Conservation (phyloP, 1,140 invertebrate species). For the Megathymus violae region DNA sequence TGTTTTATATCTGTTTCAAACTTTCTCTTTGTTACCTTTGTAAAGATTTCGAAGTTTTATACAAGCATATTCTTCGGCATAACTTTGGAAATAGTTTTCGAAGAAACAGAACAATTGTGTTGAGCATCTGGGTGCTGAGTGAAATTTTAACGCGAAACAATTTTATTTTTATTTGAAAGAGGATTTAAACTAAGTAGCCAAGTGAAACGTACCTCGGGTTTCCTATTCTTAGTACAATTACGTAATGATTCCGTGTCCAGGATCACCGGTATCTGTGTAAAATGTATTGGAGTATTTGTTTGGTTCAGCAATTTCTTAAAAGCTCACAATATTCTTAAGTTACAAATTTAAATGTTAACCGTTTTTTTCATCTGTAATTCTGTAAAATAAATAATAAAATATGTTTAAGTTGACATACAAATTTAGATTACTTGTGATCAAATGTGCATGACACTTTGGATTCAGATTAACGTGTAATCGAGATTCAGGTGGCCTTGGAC, state of each 20-base stretch:
- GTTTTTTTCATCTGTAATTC: no score
- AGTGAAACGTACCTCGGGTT: neutral
- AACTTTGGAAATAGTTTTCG: neutral
- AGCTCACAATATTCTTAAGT: no score
- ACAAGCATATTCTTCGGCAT: neutral
- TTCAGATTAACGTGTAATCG: no score
- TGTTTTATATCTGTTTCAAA: neutral
- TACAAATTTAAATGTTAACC: no score
- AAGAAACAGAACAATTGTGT: neutral
- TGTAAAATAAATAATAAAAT: no score
- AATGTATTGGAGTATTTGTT: no score
- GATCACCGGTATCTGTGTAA: no score
- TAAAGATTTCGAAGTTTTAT: neutral
- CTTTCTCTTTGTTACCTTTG: slow-evolving; percentile 1
- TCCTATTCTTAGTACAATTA: neutral
- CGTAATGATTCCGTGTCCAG: neutral
- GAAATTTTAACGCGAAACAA: neutral
- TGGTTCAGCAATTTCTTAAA: no score
- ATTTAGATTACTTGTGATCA: no score
- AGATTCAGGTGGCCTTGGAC: no score
- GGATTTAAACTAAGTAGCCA: neutral
- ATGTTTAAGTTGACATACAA: no score
- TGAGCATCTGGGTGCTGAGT: neutral
- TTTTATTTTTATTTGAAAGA: neutral
- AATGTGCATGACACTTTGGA: no score